Evolutionary conservation across 2,797 vertebrate species (phyloP), one percentile per base, ranked within the genome.

Genomic region (Tolypeutes matacus): DNA sequence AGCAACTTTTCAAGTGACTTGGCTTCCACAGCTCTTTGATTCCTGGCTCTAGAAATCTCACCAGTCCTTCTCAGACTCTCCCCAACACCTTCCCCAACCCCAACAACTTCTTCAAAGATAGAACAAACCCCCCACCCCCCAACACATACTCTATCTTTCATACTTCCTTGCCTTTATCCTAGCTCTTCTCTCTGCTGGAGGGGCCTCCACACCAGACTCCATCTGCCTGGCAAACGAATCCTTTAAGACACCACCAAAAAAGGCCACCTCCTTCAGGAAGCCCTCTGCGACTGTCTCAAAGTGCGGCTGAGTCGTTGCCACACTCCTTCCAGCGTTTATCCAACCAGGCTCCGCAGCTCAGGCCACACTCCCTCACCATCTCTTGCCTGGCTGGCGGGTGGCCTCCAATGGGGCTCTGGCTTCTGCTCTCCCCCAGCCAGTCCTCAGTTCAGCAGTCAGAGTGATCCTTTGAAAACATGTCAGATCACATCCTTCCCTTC

Each of bases 401-500:
- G 25, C 56, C 42, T 84, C 62, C n/a, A 13, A 8, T 58, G 25
- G 70, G 23, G 21, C 27, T 62, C 29, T 70, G n/a, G 31, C 56
- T 36, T 58, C 56, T 84, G 36, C 21, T 76, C 21, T 42, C 62
- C 14, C 4, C 36, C 1, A 25, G 10, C 65, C 36, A 31, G 65
- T 58, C 85, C 18, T 62, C n/a, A 14, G 51, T 49, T 73, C 39
- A 53, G 85, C 78, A 65, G 34, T 42, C 42, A 58, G n/a, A 64
- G 73, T 27, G 21, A 67, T 25, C 34, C 42, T 96, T 91, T 65
- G 75, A 75, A 94, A 90, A 86, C 18, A 7, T 21, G 31, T 51
- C 53, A 91, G 85, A 36, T 56, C 46, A 42, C 23, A 72, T 39
- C 15, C 34, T n/a, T n/a, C 42, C 67, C 27, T 72, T 20, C 39